Base-by-base conservation (phyloP, 2,888 invertebrate species). In the Netelia fuscicornis region DNA sequence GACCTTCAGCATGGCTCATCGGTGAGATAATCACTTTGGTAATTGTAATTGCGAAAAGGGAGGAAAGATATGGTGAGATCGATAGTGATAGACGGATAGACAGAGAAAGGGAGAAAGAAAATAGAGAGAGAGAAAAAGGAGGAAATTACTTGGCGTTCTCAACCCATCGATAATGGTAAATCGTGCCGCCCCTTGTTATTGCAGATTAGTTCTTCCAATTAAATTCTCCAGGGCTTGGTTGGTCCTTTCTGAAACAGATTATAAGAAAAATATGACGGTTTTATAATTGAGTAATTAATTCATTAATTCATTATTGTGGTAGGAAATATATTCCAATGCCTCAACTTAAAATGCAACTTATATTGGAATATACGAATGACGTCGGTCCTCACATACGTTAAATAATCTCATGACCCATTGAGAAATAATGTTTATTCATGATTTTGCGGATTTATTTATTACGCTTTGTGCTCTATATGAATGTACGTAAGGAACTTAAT, bases 1-100 rank as follows among this genome's bases (percentile, higher is more conserved):
- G 86, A 97, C 97, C 95, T 97, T 97, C 93, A 97, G 94, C 95
- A 96, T 96, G 91, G 91, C 91, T 93, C 93, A 93, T 93, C 90
- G 92, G 91, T 93, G 90, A 90, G 90, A 89, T 89, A 90, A 86
- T 87, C 90, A 91, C 91, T 90, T 89, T 88, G 90, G 88, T 90
- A 88, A 86, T 81, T 83, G 68, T 70, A 83, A 83, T 86, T 81
- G 44, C 54, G 68, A 77, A 81, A 67, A 62, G 44, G 60, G 37
- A 37, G 25, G 56, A 44, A 48, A 68, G 44, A 52, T 23, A 65
- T 37, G 9, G 37, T 37, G n/a, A 65, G 65, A 65, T 23, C n/a
- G 56, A 65, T 20, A 56, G 56, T 72, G 52, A 76, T 44, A 75
- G 68, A 64, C 76, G 72, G 83, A 83, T 65, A 58, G 60, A 83